Evolutionary conservation across 2,888 invertebrate genomes (phyloP).

Genomic region (Theretra japonica): DNA sequence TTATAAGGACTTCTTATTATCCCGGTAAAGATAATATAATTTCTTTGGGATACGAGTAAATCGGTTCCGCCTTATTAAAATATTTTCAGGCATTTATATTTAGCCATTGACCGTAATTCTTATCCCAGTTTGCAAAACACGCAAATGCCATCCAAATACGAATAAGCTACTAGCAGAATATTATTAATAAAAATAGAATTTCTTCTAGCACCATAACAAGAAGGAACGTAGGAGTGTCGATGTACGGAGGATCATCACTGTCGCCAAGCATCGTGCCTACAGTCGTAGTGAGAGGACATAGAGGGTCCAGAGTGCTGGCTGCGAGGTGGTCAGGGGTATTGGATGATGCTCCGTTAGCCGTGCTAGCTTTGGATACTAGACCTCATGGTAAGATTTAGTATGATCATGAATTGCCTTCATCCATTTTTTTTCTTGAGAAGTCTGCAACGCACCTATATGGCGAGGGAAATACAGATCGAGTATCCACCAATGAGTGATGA

Average conservation of each 20-base stretch:
- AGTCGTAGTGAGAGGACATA: slow-evolving; percentile 74
- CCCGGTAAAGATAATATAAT: too few relatives aligned
- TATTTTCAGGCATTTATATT: too few relatives aligned
- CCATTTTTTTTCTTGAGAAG: neutral
- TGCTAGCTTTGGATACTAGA: slow-evolving; percentile 74
- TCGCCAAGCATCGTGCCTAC: slow-evolving; percentile 69
- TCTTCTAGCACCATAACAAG: slow-evolving; percentile 67
- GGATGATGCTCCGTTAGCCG: slow-evolving; percentile 76
- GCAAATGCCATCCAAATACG: too few relatives aligned
- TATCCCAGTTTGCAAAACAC: too few relatives aligned
- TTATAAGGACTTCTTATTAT: too few relatives aligned
- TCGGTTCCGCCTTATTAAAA: too few relatives aligned
- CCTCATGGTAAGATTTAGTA: slow-evolving; percentile 65
- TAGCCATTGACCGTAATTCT: too few relatives aligned
- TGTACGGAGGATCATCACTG: slow-evolving; percentile 72
- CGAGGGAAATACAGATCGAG: too few relatives aligned
- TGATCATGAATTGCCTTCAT: neutral
- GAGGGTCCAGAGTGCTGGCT: slow-evolving; percentile 75
- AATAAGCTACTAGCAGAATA: too few relatives aligned
- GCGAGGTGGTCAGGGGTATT: slow-evolving; percentile 81
- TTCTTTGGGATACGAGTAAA: too few relatives aligned
- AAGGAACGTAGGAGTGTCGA: slow-evolving; percentile 77
- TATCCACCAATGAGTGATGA: too few relatives aligned
- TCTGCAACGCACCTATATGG: too few relatives aligned
- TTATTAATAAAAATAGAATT: neutral